Conservation (phyloP, 2,113 vertebrate genomes). For the Panthera uncia region DNA sequence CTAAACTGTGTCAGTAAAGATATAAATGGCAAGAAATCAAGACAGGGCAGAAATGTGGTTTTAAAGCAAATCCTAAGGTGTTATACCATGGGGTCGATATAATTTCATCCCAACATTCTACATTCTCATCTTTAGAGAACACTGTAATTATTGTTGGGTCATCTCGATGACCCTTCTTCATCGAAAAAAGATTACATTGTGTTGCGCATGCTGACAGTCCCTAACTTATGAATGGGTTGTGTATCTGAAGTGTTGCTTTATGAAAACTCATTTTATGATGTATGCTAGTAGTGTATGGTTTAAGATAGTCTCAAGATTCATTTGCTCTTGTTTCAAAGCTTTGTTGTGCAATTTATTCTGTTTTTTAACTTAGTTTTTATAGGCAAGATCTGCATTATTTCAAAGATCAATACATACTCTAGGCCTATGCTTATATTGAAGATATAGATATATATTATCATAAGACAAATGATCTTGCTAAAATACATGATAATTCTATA, state of each 20-base stretch:
- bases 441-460: not conserved
- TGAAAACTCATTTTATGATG: conserved; percentile 2
- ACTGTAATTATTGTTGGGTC: not conserved
- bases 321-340: conserved; percentile 20
- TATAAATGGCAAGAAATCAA: not conserved
- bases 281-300: not conserved
- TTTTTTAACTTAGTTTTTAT: conserved; percentile 35
- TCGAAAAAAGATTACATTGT: not conserved
- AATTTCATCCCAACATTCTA: not conserved
- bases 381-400: conserved; percentile 25
- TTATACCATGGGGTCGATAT: not conserved
- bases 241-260: not conserved
- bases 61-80: not conserved
- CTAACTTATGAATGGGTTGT: not conserved
- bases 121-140: not conserved
- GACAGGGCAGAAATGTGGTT: not conserved
- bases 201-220: not conserved
- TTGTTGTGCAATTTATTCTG: not conserved
- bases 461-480: conserved; percentile 28
- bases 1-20: conserved; percentile 14
- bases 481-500: not conserved
- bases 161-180: not conserved
- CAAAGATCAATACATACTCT: not conserved
- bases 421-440: not conserved
- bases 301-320: not conserved